Percentiles rank a stretch among this genome's conserved stretches.
These are phyloP conservation scores for Thomomys bottae DNA, from an alignment of 2,113 vertebrate genomes.

Conservation along the genomic window DNA sequence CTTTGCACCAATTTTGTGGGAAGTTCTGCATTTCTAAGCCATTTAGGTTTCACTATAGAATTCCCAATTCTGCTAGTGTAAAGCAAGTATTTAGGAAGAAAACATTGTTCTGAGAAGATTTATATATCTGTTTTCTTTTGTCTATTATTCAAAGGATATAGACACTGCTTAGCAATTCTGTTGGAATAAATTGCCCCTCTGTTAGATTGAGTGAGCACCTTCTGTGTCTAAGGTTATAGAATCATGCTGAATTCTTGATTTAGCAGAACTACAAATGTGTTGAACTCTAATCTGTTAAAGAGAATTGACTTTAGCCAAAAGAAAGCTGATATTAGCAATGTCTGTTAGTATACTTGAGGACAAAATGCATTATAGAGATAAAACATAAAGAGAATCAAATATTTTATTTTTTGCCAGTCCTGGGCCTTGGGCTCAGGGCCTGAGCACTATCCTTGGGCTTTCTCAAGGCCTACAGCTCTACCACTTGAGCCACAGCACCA, in stretches of 20 bases:
- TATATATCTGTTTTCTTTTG: no score
- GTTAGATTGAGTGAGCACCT: neutral
- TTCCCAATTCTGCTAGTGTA: conserved; percentile 7
- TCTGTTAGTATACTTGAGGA: neutral
- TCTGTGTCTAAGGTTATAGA: neutral
- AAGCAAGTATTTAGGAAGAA: conserved; percentile 21
- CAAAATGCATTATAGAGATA: neutral
- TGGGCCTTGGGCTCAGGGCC: no score
- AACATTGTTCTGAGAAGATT: neutral
- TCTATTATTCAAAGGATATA: neutral
- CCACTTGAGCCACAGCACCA: no score
- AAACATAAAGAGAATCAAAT: neutral
- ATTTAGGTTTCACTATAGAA: neutral
- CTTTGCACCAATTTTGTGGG: neutral
- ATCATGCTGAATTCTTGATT: conserved; percentile 15
- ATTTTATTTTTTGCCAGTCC: no score
- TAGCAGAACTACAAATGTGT: neutral
- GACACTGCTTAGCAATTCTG: neutral
- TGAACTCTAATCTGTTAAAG: conserved; percentile 34
- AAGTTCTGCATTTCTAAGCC: neutral
- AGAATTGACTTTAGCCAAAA: conserved; percentile 29
- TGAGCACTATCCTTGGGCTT: no score
- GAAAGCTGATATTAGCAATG: conserved; percentile 4
- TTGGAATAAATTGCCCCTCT: conserved; percentile 18
- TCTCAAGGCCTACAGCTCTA: no score